Base-by-base conservation (phyloP, 92 coral and sea anemone genomes). In the Phenganax subtilis region DNA sequence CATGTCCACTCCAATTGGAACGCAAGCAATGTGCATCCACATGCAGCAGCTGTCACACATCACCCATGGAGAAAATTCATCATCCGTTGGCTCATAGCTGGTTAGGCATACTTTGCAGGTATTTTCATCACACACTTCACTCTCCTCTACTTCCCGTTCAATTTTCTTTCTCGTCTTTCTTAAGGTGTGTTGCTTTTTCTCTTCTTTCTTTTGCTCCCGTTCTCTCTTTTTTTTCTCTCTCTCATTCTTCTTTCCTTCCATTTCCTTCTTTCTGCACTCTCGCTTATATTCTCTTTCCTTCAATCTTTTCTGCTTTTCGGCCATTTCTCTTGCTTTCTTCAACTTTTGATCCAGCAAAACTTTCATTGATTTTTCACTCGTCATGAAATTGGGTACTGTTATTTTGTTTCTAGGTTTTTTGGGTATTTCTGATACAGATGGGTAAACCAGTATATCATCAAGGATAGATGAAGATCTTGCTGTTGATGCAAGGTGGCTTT, bases 21-120 rank as follows among this genome's bases (percentile, higher is more conserved):
- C 47, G 79, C 86, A 86, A 70, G 75, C 65, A 55, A 86, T 82
- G 69, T 86, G 84, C 89, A 86, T 86, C 86, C 89, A 82, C 10
- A 31, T 65, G 10, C 67, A 17, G 73, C 82, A 84, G 11, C 86
- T 67, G 53, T 84, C 82, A 44, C 86, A 77, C 60, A 84, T 64
- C 51, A 84, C 83, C 77, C 87, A 84, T 16, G 77, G 83, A 67
- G 57, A 66, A 52, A 66, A 70, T 63, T 84, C 77, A 68, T 25
- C 64, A 65, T 84, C 87, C 51, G 82, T 84, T 62, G 80, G 77
- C 61, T 54, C 28, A 37, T 84, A 84, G 56, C 76, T 76, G 30
- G 78, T 76, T 51, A 63, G 57, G 74, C 87, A 84, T 55, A 84
- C 67, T 56, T 51, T 76, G 55, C 76, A 84, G 54, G 72, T 11